phyloP scores from a whole-genome alignment of 2,113 vertebrate genomes.

The Cettia cetti region DNA sequence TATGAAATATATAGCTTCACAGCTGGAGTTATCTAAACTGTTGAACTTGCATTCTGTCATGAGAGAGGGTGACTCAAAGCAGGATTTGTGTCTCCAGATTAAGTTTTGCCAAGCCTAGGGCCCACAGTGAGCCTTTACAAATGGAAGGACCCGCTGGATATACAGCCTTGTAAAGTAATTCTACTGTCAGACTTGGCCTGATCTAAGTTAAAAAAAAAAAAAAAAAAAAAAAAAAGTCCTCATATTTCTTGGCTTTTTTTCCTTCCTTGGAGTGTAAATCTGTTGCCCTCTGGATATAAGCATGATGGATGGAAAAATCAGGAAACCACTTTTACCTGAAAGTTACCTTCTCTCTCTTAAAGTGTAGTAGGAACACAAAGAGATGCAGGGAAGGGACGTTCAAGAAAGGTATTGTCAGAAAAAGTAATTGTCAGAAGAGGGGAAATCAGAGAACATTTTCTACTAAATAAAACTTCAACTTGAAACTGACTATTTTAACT shows the following conservation, averaged over 20 bases:
- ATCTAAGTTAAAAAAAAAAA: not conserved
- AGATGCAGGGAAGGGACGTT: not conserved
- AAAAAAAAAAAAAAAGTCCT: not conserved
- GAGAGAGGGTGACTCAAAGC: not conserved
- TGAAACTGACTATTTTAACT: not conserved
- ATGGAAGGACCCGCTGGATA: not conserved
- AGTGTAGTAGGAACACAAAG: not conserved
- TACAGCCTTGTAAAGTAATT: not conserved
- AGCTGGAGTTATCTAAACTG: not conserved
- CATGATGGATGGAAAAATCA: not conserved
- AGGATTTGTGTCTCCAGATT: not conserved
- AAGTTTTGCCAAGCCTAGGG: not conserved
- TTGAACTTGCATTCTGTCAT: not conserved
- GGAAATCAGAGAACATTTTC: not conserved
- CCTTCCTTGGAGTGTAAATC: not conserved
- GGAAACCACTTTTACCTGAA: not conserved
- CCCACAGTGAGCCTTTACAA: not conserved
- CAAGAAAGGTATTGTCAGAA: not conserved
- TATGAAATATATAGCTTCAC: not conserved
- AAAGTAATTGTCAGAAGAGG: not conserved
- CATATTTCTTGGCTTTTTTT: not conserved
- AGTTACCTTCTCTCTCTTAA: not conserved
- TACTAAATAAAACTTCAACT: not conserved
- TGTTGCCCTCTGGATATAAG: not conserved
- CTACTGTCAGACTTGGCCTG: not conserved